phyloP scores from a whole-genome alignment of 2,888 invertebrate genomes.

The Drosophila siamana region DNA sequence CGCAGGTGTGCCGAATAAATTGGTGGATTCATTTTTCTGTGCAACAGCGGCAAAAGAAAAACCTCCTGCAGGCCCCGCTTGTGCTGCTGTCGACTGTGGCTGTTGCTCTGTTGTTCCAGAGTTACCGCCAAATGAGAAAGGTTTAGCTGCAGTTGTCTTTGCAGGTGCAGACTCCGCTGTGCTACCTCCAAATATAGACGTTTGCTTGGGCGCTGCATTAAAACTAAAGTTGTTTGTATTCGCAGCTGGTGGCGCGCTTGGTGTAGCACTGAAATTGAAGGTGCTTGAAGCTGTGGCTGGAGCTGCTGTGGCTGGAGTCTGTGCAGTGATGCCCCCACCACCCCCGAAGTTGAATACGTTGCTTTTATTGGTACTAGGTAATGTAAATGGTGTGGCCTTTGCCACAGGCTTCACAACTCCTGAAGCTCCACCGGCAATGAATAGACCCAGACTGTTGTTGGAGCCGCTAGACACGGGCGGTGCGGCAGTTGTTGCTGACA shows the following conservation, averaged over 20 bases:
- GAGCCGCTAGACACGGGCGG: neutral
- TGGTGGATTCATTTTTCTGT: constrained; percentile 42
- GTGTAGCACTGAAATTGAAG: constrained; percentile 24
- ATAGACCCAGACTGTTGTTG: constrained; percentile 22
- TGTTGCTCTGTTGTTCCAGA: constrained; percentile 4
- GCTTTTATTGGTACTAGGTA: constrained; percentile 14
- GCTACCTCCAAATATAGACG: constrained; percentile 38
- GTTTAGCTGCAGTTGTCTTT: constrained; percentile 19
- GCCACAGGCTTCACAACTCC: constrained; percentile 24
- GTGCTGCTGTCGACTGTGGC: constrained; percentile 16
- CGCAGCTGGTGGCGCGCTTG: constrained; percentile 8
- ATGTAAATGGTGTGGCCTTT: constrained; percentile 22
- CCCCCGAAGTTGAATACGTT: constrained; percentile 31
- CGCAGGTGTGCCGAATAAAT: constrained; percentile 50
- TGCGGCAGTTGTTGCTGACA: constrained; percentile 2
- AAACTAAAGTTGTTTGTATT: constrained; percentile 27
- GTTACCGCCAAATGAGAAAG: constrained; percentile 51
- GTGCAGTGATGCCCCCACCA: neutral
- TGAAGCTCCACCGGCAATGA: constrained; percentile 15
- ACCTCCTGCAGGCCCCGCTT: constrained; percentile 17
- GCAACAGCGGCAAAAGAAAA: constrained; percentile 49
- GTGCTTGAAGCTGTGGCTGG: neutral
- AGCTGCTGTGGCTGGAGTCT: constrained; percentile 9
- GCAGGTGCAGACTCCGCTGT: constrained; percentile 8
- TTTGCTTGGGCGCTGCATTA: constrained; percentile 8